Evolutionary conservation across 2,797 vertebrate species (phyloP).

Genomic region (Epinephelus awoara): DNA sequence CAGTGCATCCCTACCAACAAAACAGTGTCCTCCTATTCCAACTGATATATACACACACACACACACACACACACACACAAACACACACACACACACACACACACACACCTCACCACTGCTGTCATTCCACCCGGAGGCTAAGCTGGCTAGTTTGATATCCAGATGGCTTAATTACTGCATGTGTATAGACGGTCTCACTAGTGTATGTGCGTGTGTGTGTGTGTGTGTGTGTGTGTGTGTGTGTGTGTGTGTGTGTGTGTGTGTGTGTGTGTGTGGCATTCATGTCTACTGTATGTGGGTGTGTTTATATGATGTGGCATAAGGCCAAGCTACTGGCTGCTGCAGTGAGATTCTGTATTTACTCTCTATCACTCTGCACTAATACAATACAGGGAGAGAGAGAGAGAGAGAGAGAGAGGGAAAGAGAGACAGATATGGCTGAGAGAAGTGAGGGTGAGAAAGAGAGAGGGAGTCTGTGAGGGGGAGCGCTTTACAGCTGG

Average conservation of each 20-base stretch:
- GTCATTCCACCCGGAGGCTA: no score
- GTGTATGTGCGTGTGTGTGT: no score
- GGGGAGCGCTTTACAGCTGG: slow-evolving; percentile 64
- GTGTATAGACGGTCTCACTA: no score
- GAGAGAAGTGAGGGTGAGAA: slow-evolving; percentile 7
- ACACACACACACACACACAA: slow-evolving; percentile 2
- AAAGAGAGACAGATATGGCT: background rate
- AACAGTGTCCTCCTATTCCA: slow-evolving; percentile 10
- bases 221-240: no score
- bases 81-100: no score
- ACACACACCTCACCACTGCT: no score
- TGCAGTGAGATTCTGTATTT: slow-evolving; percentile 74
- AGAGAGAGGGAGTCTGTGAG: slow-evolving; percentile 16
- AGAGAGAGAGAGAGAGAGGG: slow-evolving; percentile 17
- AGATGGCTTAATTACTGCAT: no score
- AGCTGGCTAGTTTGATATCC: no score
- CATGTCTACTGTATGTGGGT: slow-evolving; percentile 30
- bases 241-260: slow-evolving; percentile 27
- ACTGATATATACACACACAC: slow-evolving; percentile 18
- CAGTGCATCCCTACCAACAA: background rate
- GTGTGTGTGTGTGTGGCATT: slow-evolving; percentile 14
- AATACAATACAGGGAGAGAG: slow-evolving; percentile 80
- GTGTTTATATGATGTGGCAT: slow-evolving; percentile 64
- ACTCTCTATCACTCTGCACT: slow-evolving; percentile 77
- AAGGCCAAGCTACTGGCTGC: slow-evolving; percentile 69